Evolutionary conservation across 2,113 vertebrate species (phyloP), one percentile per base, ranked within the genome.

Genomic region (Odontesthes bonariensis): DNA sequence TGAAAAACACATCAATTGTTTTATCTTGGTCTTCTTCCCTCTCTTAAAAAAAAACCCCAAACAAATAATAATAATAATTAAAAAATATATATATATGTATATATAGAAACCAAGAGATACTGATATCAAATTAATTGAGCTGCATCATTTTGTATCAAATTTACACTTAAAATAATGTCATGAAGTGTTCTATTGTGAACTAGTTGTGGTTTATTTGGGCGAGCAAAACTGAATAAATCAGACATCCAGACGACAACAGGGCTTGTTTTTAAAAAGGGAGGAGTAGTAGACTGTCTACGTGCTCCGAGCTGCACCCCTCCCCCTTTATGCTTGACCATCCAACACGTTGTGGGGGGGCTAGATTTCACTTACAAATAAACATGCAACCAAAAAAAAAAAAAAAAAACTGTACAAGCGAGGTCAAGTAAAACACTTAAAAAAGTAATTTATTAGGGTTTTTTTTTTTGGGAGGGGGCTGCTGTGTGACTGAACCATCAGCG

Each of bases 281-380:
- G 81, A 79, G 83, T 69, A 55, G 84, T 73, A 80, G 81, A 71
- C 85, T 84, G 89, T 71, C 87, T 91, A 92, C 92, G 88, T 92
- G 89, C 86, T 56, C 60, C 69, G 4, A 12, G 61, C 68, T 23
- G 64, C 72, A 81, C 76, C 86, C 67, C 62, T 55, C 86, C 80
- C 85, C 74, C 80, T 57, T 57, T 49, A 20, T 47, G 64, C 55
- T 69, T 60, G 70, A 5, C 75, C 22, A 19, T 78, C 73, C 82
- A 52, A 71, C 71, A 44, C 77, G 38, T 23, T 81, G 77, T 64
- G 63, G 53, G 59, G 55, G 46, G 19, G 19, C 64, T 35, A 47
- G 44, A 77, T 70, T 40, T 68, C 59, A 5, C 4, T 16, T 38
- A 42, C 42, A 81, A 52, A 73, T 32, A 64, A 44, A 75, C 19